Evolutionary conservation across 2,888 invertebrate species (phyloP).

Genomic region (Drosophila pegasa): DNA sequence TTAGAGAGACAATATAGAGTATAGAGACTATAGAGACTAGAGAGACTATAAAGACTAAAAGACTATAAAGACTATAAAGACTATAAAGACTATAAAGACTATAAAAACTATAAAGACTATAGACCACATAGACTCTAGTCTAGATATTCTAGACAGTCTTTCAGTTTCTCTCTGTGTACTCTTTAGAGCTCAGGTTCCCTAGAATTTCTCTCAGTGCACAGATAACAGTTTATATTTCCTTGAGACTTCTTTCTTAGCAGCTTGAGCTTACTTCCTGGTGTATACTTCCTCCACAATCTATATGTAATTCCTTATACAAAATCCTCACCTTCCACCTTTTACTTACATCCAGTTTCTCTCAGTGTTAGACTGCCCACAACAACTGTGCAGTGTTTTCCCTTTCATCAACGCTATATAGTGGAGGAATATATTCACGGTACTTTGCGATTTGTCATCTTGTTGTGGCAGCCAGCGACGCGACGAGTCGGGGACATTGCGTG

Average conservation of each 20-base stretch:
- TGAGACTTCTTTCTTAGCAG: too few species aligned
- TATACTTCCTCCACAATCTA: too few species aligned
- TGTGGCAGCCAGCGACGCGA: conserved; percentile 32
- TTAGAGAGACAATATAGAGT: neutral
- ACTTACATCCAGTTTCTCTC: conserved; percentile 2
- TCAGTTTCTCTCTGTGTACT: neutral
- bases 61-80: too few species aligned
- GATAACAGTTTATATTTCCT: too few species aligned
- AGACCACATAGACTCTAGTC: too few species aligned
- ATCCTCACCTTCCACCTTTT: neutral
- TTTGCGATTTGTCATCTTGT: conserved; percentile 50
- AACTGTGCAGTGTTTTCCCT: conserved; percentile 41
- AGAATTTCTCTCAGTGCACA: too few species aligned
- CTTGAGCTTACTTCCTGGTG: too few species aligned
- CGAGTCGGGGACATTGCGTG: conserved; percentile 47
- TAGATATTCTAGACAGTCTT: too few species aligned
- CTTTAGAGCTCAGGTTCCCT: too few species aligned
- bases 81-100: too few species aligned
- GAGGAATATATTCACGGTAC: conserved; percentile 19
- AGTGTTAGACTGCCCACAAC: conserved; percentile 28
- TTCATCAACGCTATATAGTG: conserved; percentile 25
- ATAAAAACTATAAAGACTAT: too few species aligned
- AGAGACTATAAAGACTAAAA: too few species aligned
- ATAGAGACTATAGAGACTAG: neutral
- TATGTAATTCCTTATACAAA: neutral